Evolutionary conservation across 2,888 invertebrate species (phyloP).

Genomic region (Trissolcus japonicus): DNA sequence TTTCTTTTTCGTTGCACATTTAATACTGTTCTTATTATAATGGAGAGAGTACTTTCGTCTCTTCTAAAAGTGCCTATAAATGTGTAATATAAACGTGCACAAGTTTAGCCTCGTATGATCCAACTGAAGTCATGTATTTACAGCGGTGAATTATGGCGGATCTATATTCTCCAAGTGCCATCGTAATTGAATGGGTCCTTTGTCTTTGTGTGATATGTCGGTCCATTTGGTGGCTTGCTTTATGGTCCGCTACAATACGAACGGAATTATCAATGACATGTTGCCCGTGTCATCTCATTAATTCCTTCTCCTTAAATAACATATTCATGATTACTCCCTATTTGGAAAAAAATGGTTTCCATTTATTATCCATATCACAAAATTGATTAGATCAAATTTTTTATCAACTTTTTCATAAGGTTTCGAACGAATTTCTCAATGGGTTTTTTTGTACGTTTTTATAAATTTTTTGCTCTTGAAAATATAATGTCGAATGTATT

Average conservation of each 20-base stretch:
- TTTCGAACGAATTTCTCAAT: no score
- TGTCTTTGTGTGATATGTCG: conserved; percentile 59
- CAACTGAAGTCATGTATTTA: conserved; percentile 45
- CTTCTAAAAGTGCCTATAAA: conserved; percentile 48
- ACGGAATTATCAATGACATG: conserved; percentile 57
- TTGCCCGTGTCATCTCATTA: conserved; percentile 54
- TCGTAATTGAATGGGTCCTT: conserved; percentile 59
- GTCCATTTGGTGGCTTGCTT: conserved; percentile 58
- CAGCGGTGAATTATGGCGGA: conserved; percentile 55
- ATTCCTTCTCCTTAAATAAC: conserved; percentile 45
- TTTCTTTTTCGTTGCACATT: conserved; percentile 43
- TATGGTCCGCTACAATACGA: conserved; percentile 52
- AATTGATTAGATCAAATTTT: no score
- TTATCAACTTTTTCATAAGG: no score
- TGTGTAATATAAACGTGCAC: conserved; percentile 39
- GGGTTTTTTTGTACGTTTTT: no score
- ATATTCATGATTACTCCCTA: no score
- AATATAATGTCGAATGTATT: no score
- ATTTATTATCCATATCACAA: no score
- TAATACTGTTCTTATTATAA: conserved; percentile 34
- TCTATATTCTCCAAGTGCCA: conserved; percentile 59
- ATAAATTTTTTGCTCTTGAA: no score
- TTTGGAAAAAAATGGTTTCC: no score
- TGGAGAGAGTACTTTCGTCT: conserved; percentile 19
- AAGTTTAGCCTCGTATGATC: conserved; percentile 30